Evolutionary conservation across 2,888 invertebrate genomes (phyloP).

Genomic region (Unio pictorum): DNA sequence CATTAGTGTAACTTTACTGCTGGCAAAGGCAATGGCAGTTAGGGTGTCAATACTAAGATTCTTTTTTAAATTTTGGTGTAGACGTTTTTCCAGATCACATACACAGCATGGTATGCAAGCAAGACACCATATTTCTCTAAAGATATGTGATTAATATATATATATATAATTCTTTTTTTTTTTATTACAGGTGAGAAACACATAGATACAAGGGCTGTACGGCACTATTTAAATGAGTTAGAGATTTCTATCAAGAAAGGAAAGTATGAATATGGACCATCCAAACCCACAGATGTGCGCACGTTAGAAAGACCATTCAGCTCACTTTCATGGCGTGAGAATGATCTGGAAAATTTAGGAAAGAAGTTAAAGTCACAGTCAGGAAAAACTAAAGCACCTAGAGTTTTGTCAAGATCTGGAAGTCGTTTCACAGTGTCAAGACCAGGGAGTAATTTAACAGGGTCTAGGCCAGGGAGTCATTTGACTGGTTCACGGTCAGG

Average conservation of each 20-base stretch:
- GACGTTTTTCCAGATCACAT: no score
- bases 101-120: no score
- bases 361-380: conserved; percentile 16
- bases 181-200: conserved; percentile 55
- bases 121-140: no score
- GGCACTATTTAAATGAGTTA: conserved; percentile 49
- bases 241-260: conserved; percentile 53
- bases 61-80: no score
- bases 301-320: conserved; percentile 50
- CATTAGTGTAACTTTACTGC: no score
- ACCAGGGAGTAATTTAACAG: conserved; percentile 22
- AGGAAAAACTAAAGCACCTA: conserved; percentile 20
- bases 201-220: conserved; percentile 44
- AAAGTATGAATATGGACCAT: conserved; percentile 44
- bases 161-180: conserved; percentile 1
- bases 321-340: conserved; percentile 52
- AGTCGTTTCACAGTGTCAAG: conserved; percentile 24
- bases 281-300: conserved; percentile 34
- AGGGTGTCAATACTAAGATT: no score
- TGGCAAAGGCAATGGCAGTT: no score
- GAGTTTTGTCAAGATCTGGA: conserved; percentile 28
- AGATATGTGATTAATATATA: not conserved
- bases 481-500: conserved; percentile 18
- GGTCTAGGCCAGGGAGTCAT: conserved; percentile 26
- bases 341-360: conserved; percentile 47